A percentile compares a stretch with the other conserved stretches of the same genome.
These are phyloP conservation scores for Pipistrellus kuhlii DNA, from an alignment of 2,797 vertebrate genomes.

Conservation along the genomic window DNA sequence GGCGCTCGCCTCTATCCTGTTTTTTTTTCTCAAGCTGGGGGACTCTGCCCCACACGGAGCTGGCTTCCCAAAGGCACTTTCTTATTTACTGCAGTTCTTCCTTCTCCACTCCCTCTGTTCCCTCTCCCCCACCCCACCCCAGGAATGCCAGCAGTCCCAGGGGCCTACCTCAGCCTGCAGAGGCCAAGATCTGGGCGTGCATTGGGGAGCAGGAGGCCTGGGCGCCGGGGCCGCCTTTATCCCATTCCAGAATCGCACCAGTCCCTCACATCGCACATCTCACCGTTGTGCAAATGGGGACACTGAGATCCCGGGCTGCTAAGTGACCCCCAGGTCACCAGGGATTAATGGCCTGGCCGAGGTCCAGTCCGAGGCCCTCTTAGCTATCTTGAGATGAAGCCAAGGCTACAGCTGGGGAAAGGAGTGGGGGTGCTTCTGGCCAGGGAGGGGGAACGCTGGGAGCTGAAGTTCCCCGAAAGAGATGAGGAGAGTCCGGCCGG, in stretches of 20 bases:
- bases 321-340: slow-evolving; percentile 31
- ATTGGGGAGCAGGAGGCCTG: neutral
- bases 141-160: slow-evolving; percentile 64
- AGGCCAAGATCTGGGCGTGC: slow-evolving; percentile 8
- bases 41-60: neutral
- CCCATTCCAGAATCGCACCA: neutral
- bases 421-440: slow-evolving; percentile 19
- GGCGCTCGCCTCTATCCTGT: neutral
- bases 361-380: slow-evolving; percentile 35
- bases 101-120: slow-evolving; percentile 54
- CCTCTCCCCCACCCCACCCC: neutral
- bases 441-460: slow-evolving; percentile 17
- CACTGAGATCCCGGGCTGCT: neutral
- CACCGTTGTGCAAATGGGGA: slow-evolving; percentile 12
- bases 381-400: slow-evolving; percentile 69
- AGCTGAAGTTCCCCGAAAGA: slow-evolving; percentile 63
- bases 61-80: slow-evolving; percentile 41
- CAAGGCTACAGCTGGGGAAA: slow-evolving; percentile 55
- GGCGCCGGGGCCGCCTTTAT: neutral
- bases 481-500: neutral
- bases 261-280: neutral
- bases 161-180: slow-evolving; percentile 49
- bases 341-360: slow-evolving; percentile 61
- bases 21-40: neutral
- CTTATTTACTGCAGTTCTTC: slow-evolving; percentile 57